phyloP scores from a whole-genome alignment of 2,888 invertebrate genomes.

The Scaptomyza flava region DNA sequence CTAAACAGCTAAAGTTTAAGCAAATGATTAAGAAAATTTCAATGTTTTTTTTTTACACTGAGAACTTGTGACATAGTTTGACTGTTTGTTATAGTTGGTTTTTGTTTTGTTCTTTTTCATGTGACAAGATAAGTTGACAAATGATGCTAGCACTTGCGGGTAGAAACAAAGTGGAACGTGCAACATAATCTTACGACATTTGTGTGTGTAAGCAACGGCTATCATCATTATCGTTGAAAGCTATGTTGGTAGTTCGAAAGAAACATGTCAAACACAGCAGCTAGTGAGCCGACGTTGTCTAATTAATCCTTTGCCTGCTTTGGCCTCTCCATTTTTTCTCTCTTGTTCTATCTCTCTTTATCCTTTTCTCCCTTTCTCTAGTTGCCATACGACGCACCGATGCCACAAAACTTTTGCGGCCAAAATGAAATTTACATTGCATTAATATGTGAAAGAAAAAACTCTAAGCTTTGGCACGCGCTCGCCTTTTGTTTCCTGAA shows the following conservation, averaged over 20 bases:
- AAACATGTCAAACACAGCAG: slow-evolving; percentile 38
- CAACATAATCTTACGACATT: slow-evolving; percentile 27
- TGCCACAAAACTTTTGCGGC: slow-evolving; percentile 48
- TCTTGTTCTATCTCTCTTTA: too few species aligned
- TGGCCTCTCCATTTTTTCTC: background rate
- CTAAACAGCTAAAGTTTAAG: background rate
- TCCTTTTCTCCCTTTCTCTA: background rate
- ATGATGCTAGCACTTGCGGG: slow-evolving; percentile 52
- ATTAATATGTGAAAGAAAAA: slow-evolving; percentile 15
- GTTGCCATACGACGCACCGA: background rate
- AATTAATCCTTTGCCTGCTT: slow-evolving; percentile 40
- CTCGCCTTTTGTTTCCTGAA: background rate
- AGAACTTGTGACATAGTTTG: slow-evolving; percentile 1
- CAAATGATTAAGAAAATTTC: background rate
- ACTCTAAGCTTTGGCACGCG: too few species aligned
- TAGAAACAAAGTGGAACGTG: background rate
- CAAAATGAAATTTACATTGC: slow-evolving; percentile 32
- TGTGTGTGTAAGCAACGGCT: slow-evolving; percentile 30
- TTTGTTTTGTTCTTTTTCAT: background rate
- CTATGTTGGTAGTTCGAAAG: slow-evolving; percentile 28
- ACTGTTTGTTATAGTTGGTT: slow-evolving; percentile 18
- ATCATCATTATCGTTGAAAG: slow-evolving; percentile 50
- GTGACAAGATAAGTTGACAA: slow-evolving; percentile 56
- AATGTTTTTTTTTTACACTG: slow-evolving; percentile 1
- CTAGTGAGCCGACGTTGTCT: slow-evolving; percentile 45